phyloP scores from a whole-genome alignment of 2,797 vertebrate genomes.

The Pachyuromys duprasi region DNA sequence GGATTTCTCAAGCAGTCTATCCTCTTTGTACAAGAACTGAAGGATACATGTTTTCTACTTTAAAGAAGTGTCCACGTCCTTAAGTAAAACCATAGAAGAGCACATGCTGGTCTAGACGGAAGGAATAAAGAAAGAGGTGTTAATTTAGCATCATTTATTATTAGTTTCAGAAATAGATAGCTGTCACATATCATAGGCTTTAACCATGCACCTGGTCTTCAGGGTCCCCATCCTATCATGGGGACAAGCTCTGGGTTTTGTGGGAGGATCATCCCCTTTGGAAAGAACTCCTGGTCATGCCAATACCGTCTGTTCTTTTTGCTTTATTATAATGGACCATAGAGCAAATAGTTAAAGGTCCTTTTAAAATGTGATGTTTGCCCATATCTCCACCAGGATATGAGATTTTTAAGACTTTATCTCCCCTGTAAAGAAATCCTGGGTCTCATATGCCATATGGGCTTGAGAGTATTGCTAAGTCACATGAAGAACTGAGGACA shows the following conservation, averaged over 20 bases:
- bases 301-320: slow-evolving; percentile 22
- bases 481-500: background rate
- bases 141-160: background rate
- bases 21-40: slow-evolving; percentile 43
- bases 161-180: slow-evolving; percentile 30
- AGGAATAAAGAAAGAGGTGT: slow-evolving; percentile 11
- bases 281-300: slow-evolving; percentile 33
- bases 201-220: background rate
- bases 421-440: slow-evolving; percentile 28
- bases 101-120: background rate
- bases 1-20: slow-evolving; percentile 43
- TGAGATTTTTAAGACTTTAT: slow-evolving; percentile 14
- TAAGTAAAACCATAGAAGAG: slow-evolving; percentile 27
- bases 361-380: slow-evolving; percentile 65
- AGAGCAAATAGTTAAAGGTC: slow-evolving; percentile 67
- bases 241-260: slow-evolving; percentile 38
- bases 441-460: background rate
- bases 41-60: background rate
- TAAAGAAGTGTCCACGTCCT: background rate
- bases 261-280: background rate
- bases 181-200: background rate
- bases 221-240: background rate
- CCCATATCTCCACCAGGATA: slow-evolving; percentile 56
- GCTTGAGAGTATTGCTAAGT: slow-evolving; percentile 11
- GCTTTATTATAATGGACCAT: slow-evolving; percentile 60